Evolutionary conservation across 2,888 invertebrate genomes (phyloP), one percentile per base, ranked within the genome.

Genomic region (Allacma fusca): DNA sequence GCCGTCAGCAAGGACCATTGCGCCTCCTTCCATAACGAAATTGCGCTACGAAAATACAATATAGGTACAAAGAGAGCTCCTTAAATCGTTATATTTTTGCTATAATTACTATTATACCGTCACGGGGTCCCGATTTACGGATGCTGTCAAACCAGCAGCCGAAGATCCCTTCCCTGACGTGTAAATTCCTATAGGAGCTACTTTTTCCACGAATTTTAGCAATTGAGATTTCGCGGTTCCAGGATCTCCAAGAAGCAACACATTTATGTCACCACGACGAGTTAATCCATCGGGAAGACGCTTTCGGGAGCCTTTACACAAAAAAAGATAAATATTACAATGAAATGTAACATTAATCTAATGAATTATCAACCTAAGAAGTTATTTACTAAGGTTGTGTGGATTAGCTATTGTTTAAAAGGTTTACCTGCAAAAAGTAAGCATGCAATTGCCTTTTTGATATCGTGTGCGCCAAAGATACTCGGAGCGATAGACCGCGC

Each of bases 141-240:
- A 97, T 0, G 99, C 99, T 26, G 99, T 99, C 50, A 99, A 90
- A 87, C 99, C 99, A 79, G 99, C 99, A 1, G 99, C 99, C 85
- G 97, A 98, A 82, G 97, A 97, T 1, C 99, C 99, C 88, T 99
- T 99, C n/a, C 99, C 99, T 0, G 98, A 98, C 0, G 98, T 99
- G 86, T 99, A 99, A 2, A 97, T 95, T 0, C 93, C 96, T 84
- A 98, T 94, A 0, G 97, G 98, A 0, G 97, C 90, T 24, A 96
- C 96, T 85, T 92, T 93, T 87, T 99, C 98, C 0, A 97, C 98
- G 86, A 99, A 99, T 88, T 99, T 99, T 13, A 99, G 88, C 77
- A 99, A 88, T 86, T 99, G 99, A 0, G 97, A 97, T 87, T 99
- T 99, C n/a, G 99, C 99, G 0, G 99, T 99, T 85, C 99, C 99